Base-by-base conservation (phyloP, 2,888 invertebrate species). In the Rhopalosiphum nymphaeae region DNA sequence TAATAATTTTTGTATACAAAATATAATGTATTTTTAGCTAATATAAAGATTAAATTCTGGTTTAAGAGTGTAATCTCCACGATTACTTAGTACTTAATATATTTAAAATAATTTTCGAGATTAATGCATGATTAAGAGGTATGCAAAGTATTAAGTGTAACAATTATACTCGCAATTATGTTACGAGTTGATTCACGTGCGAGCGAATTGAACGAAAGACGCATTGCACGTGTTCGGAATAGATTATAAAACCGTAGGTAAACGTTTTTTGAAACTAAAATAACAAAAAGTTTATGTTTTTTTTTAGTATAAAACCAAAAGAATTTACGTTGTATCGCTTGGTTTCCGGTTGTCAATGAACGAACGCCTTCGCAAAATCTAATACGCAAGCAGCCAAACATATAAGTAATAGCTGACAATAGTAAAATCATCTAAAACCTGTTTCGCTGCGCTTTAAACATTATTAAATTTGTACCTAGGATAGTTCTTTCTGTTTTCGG, bases 331-430 rank as follows among this genome's bases (percentile, higher is more conserved):
- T 42, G 85, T 44, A 57, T 46, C 36, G 3, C 26, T 26, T 26
- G 11, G 78, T 88, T 88, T 92, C 92, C 88, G 92, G 92, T 92
- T 86, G 87, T 87, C 87, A 67, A 92, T 53, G 88, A 42, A 57
- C 25, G 26, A 46, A 92, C 92, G 92, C 92, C 92, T 88, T 67
- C 92, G 67, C 88, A 67, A 67, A 42, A 88, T 92, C 87, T 10
- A 29, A 42, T 67, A 42, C 85, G n/a, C 44, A 53, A 29, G 78
- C 21, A 61, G 5, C 26, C 21, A 36, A 9, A 78, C 21, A 78
- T 36, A 78, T 78, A 61, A 21, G 21, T 21, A 78, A 42, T 78
- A 78, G 78, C 78, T 78, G 78, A 78, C 21, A 78, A 84, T 86
- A 92, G 61, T 61, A 46, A 87, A 92, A 87, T 36, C 7, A 36